A percentile compares a stretch with the other conserved stretches of the same genome.
phyloP scores from a whole-genome alignment of 2,797 vertebrate genomes.

The Tragelaphus eurycerus region DNA sequence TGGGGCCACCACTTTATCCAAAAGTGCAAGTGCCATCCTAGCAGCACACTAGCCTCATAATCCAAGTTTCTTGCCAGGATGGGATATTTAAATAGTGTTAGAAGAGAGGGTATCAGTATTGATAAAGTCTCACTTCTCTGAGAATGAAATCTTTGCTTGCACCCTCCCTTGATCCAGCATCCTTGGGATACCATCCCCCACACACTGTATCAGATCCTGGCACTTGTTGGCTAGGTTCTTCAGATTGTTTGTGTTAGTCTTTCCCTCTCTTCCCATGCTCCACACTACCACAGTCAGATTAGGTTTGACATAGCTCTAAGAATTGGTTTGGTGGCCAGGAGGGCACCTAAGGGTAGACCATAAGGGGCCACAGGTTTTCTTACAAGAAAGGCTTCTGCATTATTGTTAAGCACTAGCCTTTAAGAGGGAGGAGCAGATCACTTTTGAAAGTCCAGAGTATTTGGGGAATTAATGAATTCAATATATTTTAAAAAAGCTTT shows the following conservation, averaged over 20 bases:
- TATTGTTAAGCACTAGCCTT: neutral
- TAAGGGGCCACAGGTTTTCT: neutral
- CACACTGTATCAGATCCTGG: neutral
- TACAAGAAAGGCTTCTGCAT: neutral
- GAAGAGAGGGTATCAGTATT: neutral
- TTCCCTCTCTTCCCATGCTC: neutral
- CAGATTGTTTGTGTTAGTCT: neutral
- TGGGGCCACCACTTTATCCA: neutral
- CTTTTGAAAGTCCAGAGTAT: neutral
- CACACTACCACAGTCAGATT: neutral
- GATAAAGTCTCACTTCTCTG: neutral
- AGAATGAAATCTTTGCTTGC: neutral
- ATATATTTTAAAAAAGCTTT: neutral
- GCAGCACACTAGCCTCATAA: neutral
- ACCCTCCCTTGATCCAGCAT: neutral
- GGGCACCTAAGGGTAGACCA: neutral
- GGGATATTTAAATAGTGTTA: neutral
- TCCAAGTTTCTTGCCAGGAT: neutral
- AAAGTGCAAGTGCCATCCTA: neutral
- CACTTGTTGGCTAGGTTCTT: neutral
- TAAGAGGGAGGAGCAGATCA: neutral
- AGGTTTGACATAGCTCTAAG: neutral
- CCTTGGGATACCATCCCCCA: neutral
- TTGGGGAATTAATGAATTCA: neutral
- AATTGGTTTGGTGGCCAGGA: neutral